phyloP scores from a whole-genome alignment of 2,113 vertebrate species.

The Aspidoscelis tigris region DNA sequence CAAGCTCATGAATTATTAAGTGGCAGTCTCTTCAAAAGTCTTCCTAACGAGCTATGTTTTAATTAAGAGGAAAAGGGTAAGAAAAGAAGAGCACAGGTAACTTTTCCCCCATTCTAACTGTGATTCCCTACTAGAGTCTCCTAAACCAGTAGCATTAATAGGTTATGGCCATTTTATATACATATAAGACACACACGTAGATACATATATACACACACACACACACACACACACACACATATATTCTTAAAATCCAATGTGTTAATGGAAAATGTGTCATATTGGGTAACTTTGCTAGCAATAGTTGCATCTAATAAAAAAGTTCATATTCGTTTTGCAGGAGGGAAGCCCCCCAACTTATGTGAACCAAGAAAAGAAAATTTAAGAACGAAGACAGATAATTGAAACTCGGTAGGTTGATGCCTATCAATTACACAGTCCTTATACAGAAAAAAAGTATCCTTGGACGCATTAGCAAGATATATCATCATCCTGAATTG shows the following conservation, averaged over 20 bases:
- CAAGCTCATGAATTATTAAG: neutral
- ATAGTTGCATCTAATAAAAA: slow-evolving; percentile 5
- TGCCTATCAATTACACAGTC: slow-evolving; percentile 29
- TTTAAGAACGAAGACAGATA: slow-evolving; percentile 39
- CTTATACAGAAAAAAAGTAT: slow-evolving; percentile 26
- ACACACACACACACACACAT: neutral
- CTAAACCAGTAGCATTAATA: neutral
- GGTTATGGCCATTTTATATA: neutral
- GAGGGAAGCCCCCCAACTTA: slow-evolving; percentile 12
- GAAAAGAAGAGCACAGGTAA: neutral
- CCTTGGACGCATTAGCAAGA: slow-evolving; percentile 1
- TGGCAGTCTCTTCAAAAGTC: neutral
- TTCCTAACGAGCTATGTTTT: neutral
- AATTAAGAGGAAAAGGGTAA: neutral
- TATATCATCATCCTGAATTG: slow-evolving; percentile 45
- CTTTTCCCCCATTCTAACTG: neutral
- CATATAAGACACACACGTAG: too few relatives aligned
- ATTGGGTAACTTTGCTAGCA: neutral
- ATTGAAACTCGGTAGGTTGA: slow-evolving; percentile 34
- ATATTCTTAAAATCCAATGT: neutral
- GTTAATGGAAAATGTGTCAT: slow-evolving; percentile 14
- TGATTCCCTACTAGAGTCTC: neutral
- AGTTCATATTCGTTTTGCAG: slow-evolving; percentile 8
- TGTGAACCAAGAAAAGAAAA: slow-evolving; percentile 31
- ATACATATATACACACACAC: too few relatives aligned